Conservation (phyloP, 2,888 invertebrate genomes). For the Drosophila algonquin region DNA sequence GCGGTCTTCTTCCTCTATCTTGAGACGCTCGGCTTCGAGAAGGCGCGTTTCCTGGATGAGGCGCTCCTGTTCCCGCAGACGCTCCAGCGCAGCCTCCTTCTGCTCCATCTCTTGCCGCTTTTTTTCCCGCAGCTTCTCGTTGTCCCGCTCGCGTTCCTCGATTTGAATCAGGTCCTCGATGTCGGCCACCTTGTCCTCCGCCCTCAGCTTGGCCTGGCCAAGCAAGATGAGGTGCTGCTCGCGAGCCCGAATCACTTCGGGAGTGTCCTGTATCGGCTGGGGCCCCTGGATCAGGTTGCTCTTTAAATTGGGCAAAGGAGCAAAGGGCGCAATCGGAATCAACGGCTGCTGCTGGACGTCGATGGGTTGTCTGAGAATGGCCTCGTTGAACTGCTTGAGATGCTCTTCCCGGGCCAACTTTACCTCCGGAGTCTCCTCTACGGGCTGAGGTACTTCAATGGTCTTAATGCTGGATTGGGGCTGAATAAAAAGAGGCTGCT, state of each 20-base stretch:
- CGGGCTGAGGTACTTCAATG: conserved; percentile 25
- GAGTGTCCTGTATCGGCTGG: conserved; percentile 32
- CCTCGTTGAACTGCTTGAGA: conserved; percentile 60
- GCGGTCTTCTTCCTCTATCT: conserved; percentile 54
- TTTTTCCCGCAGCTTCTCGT: conserved; percentile 54
- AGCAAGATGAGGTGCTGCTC: conserved; percentile 48
- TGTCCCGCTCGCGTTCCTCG: conserved; percentile 55
- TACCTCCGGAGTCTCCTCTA: conserved; percentile 61
- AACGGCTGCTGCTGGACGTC: conserved; percentile 37
- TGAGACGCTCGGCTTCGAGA: conserved; percentile 61
- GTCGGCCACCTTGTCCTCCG: conserved; percentile 60
- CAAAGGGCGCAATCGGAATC: conserved; percentile 36
- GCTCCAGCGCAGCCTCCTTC: conserved; percentile 60
- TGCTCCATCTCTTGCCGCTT: conserved; percentile 65
- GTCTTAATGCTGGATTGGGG: conserved; percentile 8
- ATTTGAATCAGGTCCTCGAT: conserved; percentile 51
- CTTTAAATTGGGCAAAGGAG: conserved; percentile 36
- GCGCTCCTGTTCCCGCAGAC: conserved; percentile 63
- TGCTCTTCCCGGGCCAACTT: conserved; percentile 70
- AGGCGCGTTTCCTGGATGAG: conserved; percentile 57
- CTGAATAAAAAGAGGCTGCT: conserved; percentile 18
- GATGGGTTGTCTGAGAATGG: conserved; percentile 46
- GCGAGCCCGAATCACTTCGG: conserved; percentile 24
- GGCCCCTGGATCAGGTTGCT: neutral
- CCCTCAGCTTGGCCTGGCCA: conserved; percentile 21